Conservation (phyloP, 1,140 invertebrate species). For the Latrodectus geometricus region DNA sequence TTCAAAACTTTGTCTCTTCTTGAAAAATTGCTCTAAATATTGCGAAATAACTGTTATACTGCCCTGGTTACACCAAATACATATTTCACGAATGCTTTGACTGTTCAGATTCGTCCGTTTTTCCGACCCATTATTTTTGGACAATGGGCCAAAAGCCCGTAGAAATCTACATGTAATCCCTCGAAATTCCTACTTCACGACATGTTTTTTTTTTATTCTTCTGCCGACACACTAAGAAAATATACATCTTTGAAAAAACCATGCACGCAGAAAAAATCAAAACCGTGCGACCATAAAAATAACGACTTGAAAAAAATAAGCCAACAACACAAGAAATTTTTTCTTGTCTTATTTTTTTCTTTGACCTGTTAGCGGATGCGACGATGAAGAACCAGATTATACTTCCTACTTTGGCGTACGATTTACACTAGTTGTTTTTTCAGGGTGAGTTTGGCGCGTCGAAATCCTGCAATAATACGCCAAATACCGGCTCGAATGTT, state of each 20-base stretch:
- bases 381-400: constrained; percentile 53
- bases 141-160: background rate
- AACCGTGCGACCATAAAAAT: background rate
- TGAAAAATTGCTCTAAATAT: background rate
- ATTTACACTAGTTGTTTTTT: background rate
- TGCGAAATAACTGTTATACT: background rate
- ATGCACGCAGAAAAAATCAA: background rate
- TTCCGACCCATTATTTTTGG: background rate
- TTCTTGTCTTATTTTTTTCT: constrained; percentile 21
- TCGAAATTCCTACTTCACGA: background rate
- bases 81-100: background rate
- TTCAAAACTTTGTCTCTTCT: too few relatives aligned
- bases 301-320: background rate
- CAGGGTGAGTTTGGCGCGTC: too few relatives aligned
- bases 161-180: background rate
- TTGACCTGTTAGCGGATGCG: constrained; percentile 57
- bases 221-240: background rate
- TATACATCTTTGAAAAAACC: background rate
- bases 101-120: background rate
- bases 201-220: background rate
- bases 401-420: constrained; percentile 37
- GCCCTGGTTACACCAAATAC: background rate
- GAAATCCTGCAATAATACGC: too few relatives aligned
- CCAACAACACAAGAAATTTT: background rate
- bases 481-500: too few relatives aligned